phyloP scores from a whole-genome alignment of 2,113 vertebrate genomes.

The Clarias macrocephalus region DNA sequence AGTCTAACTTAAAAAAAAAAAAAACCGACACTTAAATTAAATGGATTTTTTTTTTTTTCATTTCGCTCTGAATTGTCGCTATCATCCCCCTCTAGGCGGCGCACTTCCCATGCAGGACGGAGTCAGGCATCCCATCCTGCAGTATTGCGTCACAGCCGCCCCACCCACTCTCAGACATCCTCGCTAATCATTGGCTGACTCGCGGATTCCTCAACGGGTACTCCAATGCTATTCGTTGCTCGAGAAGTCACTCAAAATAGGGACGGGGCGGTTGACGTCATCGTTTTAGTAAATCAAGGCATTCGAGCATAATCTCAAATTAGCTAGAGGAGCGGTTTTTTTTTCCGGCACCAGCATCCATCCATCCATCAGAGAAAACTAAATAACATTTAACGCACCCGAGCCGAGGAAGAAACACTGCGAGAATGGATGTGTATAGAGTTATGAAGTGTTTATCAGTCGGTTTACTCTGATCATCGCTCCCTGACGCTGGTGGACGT shows the following conservation, averaged over 20 bases:
- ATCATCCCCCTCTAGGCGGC: slow-evolving; percentile 40
- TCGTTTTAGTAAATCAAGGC: slow-evolving; percentile 74
- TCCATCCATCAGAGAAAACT: slow-evolving; percentile 41
- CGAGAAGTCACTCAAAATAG: slow-evolving; percentile 51
- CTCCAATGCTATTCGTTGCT: slow-evolving; percentile 57
- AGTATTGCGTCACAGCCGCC: slow-evolving; percentile 74
- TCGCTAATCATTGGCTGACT: slow-evolving; percentile 57
- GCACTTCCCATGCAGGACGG: slow-evolving; percentile 48
- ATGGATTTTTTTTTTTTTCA: background rate
- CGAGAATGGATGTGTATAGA: slow-evolving; percentile 72
- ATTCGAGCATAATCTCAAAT: slow-evolving; percentile 65
- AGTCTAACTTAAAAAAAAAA: too few species aligned
- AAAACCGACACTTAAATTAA: too few species aligned
- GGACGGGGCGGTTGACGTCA: slow-evolving; percentile 76
- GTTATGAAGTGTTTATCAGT: slow-evolving; percentile 56
- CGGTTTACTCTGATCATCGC: slow-evolving; percentile 65
- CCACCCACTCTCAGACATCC: background rate
- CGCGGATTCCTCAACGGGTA: slow-evolving; percentile 23
- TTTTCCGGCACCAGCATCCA: slow-evolving; percentile 47
- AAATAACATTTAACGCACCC: slow-evolving; percentile 37
- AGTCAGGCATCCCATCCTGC: slow-evolving; percentile 78
- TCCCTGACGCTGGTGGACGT: slow-evolving; percentile 35
- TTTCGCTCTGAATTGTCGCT: background rate
- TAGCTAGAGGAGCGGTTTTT: slow-evolving; percentile 56
- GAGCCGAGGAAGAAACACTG: slow-evolving; percentile 57